Evolutionary conservation across 1,140 invertebrate species (phyloP).

Genomic region (Anastatus disparis): DNA sequence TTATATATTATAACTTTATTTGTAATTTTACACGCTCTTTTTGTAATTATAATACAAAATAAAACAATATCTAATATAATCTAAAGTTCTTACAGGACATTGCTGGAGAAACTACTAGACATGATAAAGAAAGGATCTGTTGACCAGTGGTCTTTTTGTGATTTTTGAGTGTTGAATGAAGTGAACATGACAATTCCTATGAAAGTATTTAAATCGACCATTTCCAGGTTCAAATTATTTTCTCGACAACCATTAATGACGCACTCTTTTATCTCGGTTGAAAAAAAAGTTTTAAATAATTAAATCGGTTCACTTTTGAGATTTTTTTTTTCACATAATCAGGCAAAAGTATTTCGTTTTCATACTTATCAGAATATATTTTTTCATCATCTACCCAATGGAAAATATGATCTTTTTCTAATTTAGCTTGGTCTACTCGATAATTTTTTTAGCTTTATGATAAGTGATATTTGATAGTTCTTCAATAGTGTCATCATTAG

Average conservation of each 20-base stretch:
- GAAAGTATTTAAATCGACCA: conserved; percentile 25
- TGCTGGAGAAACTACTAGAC: conserved; percentile 13
- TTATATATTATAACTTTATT: too few relatives aligned
- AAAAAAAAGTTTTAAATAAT: conserved; percentile 20
- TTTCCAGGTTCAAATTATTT: conserved; percentile 19
- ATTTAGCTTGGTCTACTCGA: not conserved
- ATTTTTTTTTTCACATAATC: not conserved
- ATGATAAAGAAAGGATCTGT: conserved; percentile 33
- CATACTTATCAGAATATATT: not conserved
- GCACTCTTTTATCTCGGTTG: conserved; percentile 8
- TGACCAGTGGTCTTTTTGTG: conserved; percentile 30
- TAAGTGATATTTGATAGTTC: not conserved
- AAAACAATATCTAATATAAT: too few relatives aligned
- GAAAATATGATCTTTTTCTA: conserved; percentile 9
- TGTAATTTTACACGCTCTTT: too few relatives aligned
- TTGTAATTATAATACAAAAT: too few relatives aligned
- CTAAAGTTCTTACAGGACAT: conserved; percentile 36
- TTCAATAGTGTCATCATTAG: not conserved
- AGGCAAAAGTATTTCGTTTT: conserved; percentile 7
- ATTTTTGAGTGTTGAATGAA: conserved; percentile 32
- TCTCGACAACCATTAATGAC: conserved; percentile 11
- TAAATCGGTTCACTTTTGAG: not conserved
- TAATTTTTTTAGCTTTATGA: not conserved
- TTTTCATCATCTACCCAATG: conserved; percentile 17
- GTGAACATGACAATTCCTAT: conserved; percentile 33